phyloP scores from a whole-genome alignment of 2,113 vertebrate genomes.

The Engystomops pustulosus region DNA sequence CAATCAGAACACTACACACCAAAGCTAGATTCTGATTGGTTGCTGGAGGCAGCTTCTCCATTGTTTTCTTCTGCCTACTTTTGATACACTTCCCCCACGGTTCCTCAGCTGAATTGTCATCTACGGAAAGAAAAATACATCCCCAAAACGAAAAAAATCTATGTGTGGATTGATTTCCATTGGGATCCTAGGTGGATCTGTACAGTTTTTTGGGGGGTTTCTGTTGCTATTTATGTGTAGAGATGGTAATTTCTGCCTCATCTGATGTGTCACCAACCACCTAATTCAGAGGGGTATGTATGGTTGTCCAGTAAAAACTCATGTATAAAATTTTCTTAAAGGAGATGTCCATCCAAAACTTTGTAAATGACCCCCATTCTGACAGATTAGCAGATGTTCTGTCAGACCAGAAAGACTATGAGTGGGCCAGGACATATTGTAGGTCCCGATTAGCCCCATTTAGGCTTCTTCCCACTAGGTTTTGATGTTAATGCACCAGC shows the following conservation, averaged over 20 bases:
- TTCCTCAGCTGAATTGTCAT: constrained; percentile 49
- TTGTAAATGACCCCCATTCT: not conserved
- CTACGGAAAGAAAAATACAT: constrained; percentile 39
- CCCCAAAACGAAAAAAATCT: constrained; percentile 20
- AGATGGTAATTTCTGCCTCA: not conserved
- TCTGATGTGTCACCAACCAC: not conserved
- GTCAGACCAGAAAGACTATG: too few relatives aligned
- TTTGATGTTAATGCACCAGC: too few relatives aligned
- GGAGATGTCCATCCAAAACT: not conserved
- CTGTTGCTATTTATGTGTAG: not conserved
- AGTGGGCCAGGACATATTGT: too few relatives aligned
- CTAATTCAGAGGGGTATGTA: not conserved
- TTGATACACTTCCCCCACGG: not conserved
- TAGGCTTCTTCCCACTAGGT: too few relatives aligned
- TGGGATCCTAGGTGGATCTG: not conserved
- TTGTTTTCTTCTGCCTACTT: not conserved
- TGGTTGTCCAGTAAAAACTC: not conserved
- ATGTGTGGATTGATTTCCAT: too few relatives aligned
- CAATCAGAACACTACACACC: not conserved
- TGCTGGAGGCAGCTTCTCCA: not conserved
- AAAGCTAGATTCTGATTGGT: not conserved
- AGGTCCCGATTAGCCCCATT: too few relatives aligned
- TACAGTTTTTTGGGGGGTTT: not conserved
- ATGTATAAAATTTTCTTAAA: not conserved
- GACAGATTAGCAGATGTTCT: too few relatives aligned